Conservation (phyloP, 2,888 invertebrate species). For the Lissonota sp. region DNA sequence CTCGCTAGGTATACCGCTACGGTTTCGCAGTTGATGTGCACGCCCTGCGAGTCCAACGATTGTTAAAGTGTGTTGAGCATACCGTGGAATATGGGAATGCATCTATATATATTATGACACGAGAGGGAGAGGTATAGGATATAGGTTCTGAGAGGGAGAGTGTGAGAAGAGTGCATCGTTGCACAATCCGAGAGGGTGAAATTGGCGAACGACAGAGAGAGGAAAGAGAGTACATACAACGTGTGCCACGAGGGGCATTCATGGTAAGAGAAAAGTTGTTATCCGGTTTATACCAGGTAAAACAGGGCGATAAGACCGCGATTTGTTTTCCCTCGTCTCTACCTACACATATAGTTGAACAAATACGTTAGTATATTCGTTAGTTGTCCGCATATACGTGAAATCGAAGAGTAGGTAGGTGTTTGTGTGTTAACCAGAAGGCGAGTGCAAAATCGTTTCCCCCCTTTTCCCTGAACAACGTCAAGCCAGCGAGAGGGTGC, state of each 20-base stretch:
- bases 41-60: slow-evolving; percentile 14
- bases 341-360: not conserved
- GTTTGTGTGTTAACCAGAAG: not conserved
- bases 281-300: slow-evolving; percentile 77
- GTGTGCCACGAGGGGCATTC: slow-evolving; percentile 60
- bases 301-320: slow-evolving; percentile 79
- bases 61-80: slow-evolving; percentile 20
- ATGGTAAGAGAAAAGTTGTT: slow-evolving; percentile 81
- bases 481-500: slow-evolving; percentile 56
- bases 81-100: slow-evolving; percentile 4
- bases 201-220: slow-evolving; percentile 45
- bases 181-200: slow-evolving; percentile 26
- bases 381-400: slow-evolving; percentile 21
- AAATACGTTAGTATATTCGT: not conserved
- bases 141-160: no score
- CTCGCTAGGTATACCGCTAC: slow-evolving; percentile 39
- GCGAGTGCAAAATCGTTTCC: slow-evolving; percentile 56
- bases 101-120: no score
- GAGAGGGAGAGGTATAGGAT: no score
- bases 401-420: not conserved
- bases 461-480: slow-evolving; percentile 3
- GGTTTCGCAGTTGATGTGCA: slow-evolving; percentile 32
- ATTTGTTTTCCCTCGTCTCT: slow-evolving; percentile 79
- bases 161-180: not conserved
- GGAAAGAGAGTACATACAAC: slow-evolving; percentile 56